Conservation (phyloP, 2,797 vertebrate species). For the Girardinus metallicus region DNA sequence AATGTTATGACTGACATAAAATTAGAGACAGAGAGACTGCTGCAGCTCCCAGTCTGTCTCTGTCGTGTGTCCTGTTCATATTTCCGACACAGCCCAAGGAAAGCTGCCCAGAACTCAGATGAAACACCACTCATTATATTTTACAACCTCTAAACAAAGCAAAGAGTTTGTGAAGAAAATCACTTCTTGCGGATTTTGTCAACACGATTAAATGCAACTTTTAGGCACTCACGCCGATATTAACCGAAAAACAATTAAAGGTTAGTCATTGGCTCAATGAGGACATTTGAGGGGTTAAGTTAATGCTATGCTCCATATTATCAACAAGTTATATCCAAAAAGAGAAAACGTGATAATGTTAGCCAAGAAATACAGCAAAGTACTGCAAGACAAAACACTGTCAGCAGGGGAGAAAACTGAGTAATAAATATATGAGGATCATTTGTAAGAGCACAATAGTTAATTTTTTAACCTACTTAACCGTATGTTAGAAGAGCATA, state of each 20-base stretch:
- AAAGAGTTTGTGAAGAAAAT: background rate
- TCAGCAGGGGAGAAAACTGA: background rate
- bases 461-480: background rate
- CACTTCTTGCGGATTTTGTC: background rate
- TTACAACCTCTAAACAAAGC: background rate
- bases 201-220: background rate
- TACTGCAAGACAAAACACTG: background rate
- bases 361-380: background rate
- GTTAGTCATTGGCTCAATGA: too few relatives aligned
- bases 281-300: background rate
- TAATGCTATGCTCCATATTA: background rate
- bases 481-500: background rate
- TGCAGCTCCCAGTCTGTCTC: background rate
- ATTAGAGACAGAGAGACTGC: background rate
- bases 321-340: background rate
- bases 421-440: background rate
- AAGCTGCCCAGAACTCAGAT: background rate
- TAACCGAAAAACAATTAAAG: too few relatives aligned
- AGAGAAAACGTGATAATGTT: background rate
- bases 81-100: background rate
- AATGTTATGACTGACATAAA: background rate
- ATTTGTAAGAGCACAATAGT: background rate
- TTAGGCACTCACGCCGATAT: background rate
- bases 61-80: background rate
- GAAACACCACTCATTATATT: slow-evolving; percentile 1